Conservation (phyloP, 37 sponge, comb jelly and placozoan genomes). For the Spongia lamella region DNA sequence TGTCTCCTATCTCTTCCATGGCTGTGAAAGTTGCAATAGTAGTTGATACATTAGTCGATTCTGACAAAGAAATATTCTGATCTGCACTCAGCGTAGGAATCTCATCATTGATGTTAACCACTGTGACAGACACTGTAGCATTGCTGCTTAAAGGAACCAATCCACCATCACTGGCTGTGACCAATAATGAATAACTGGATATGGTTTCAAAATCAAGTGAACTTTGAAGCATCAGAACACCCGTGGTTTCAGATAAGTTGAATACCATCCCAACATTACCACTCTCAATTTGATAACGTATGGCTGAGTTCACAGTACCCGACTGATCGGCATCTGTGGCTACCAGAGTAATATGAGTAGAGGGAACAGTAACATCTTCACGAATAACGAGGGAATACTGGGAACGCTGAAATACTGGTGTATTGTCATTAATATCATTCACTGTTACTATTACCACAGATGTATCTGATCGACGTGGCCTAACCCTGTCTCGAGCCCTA, state of each 20-base stretch:
- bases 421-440: slow-evolving; percentile 67
- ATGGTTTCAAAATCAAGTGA: slow-evolving; percentile 31
- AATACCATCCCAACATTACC: no score
- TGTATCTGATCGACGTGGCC: slow-evolving; percentile 1
- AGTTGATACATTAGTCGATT: no score
- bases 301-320: neutral
- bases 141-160: no score
- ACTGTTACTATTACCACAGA: slow-evolving; percentile 30
- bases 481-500: slow-evolving; percentile 29
- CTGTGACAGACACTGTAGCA: no score
- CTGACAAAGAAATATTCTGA: no score
- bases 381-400: slow-evolving; percentile 29
- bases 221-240: neutral
- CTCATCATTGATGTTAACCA: no score
- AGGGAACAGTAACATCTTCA: slow-evolving; percentile 38
- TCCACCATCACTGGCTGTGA: neutral
- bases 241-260: no score
- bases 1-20: no score
- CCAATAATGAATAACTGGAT: slow-evolving; percentile 1
- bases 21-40: no score
- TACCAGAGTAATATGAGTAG: slow-evolving; percentile 3
- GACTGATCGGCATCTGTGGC: slow-evolving; percentile 65
- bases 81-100: no score
- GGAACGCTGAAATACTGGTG: slow-evolving; percentile 25
- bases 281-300: neutral